Percentiles rank a stretch among this genome's conserved stretches.
Evolutionary conservation across 2,797 vertebrate genomes (phyloP).

Genomic region (Pangasius larnaudii): DNA sequence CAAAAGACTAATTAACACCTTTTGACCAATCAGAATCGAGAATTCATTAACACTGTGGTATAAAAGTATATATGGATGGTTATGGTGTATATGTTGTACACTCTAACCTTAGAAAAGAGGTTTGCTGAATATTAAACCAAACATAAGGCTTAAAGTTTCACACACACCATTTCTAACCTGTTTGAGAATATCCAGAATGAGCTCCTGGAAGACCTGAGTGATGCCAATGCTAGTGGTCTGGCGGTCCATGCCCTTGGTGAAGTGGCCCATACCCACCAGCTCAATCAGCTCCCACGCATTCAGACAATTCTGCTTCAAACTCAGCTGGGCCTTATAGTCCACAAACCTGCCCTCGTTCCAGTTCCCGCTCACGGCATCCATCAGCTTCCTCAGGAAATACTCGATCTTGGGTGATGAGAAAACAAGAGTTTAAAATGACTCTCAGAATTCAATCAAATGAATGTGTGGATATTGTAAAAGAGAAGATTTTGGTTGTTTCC

Average conservation of each 20-base stretch:
- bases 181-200: constrained; percentile 92
- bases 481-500: constrained; percentile 2
- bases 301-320: constrained; percentile 79
- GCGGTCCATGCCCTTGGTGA: constrained; percentile 90
- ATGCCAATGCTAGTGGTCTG: constrained; percentile 92
- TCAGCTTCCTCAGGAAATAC: constrained; percentile 91
- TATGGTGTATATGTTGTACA: neutral
- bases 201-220: constrained; percentile 90
- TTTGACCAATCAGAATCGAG: neutral
- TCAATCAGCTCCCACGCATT: constrained; percentile 87
- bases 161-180: constrained; percentile 79
- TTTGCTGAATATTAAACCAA: neutral
- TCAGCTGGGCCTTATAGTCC: constrained; percentile 85
- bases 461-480: neutral
- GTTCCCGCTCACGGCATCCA: constrained; percentile 88
- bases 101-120: neutral
- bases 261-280: constrained; percentile 86
- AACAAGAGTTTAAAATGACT: neutral
- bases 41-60: neutral
- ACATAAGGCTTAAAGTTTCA: neutral
- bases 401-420: constrained; percentile 81
- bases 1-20: neutral
- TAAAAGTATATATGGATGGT: neutral
- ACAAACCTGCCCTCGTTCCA: constrained; percentile 94
- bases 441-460: neutral